These are phyloP conservation scores for Sebastes goodei DNA, from an alignment of 2,797 vertebrate genomes.

Conservation along the genomic window DNA sequence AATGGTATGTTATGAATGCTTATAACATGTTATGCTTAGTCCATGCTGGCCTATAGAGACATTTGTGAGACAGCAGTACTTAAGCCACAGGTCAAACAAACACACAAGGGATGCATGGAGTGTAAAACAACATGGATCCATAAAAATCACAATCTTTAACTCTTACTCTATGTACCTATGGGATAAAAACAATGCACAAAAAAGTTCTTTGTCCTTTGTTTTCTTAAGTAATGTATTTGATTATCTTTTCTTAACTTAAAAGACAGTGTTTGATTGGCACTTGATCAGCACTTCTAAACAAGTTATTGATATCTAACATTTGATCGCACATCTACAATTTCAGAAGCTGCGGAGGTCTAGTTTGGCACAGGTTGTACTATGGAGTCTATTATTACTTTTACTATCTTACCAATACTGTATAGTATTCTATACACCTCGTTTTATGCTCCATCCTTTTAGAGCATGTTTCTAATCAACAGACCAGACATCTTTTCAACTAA, in stretches of 20 bases:
- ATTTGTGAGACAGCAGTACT: slow-evolving; percentile 87
- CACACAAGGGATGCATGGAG: slow-evolving; percentile 87
- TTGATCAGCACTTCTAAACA: slow-evolving; percentile 89
- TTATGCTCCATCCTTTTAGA: slow-evolving; percentile 80
- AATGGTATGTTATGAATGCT: slow-evolving; percentile 89
- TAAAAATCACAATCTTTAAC: slow-evolving; percentile 86
- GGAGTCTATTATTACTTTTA: slow-evolving; percentile 85
- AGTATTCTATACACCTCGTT: slow-evolving; percentile 83
- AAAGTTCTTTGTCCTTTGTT: slow-evolving; percentile 82
- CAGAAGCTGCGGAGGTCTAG: slow-evolving; percentile 87
- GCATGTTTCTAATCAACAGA: slow-evolving; percentile 85
- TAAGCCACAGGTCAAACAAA: slow-evolving; percentile 89
- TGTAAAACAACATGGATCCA: slow-evolving; percentile 87
- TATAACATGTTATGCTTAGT: slow-evolving; percentile 89
- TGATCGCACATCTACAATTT: slow-evolving; percentile 87
- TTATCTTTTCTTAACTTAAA: slow-evolving; percentile 87
- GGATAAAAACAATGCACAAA: slow-evolving; percentile 85
- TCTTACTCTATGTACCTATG: slow-evolving; percentile 87
- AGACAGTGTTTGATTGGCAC: slow-evolving; percentile 87
- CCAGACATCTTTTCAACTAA: slow-evolving; percentile 88
- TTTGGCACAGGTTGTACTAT: slow-evolving; percentile 86
- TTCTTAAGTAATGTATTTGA: slow-evolving; percentile 83
- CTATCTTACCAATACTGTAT: slow-evolving; percentile 85
- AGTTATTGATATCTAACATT: slow-evolving; percentile 87
- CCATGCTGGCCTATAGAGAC: slow-evolving; percentile 89